phyloP scores from a whole-genome alignment of 2,113 vertebrate species.

The Pandion haliaetus region DNA sequence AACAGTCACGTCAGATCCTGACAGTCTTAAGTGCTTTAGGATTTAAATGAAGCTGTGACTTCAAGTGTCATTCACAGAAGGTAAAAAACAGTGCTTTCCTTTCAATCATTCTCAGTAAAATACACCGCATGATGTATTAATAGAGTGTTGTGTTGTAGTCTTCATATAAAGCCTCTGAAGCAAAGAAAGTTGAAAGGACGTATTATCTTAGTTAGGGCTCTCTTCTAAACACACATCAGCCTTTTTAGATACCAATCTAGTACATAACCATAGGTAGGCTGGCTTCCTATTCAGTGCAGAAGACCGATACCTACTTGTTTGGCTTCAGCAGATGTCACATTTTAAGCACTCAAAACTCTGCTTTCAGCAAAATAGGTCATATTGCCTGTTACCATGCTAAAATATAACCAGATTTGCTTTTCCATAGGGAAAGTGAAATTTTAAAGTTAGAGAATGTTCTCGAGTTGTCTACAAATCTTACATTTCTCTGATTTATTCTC shows the following conservation, averaged over 20 bases:
- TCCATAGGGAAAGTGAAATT: neutral
- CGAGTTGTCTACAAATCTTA: neutral
- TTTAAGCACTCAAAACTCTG: neutral
- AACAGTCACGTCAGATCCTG: neutral
- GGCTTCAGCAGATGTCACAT: neutral
- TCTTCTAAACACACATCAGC: neutral
- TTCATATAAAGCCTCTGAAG: neutral
- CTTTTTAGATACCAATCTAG: neutral
- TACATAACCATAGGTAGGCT: neutral
- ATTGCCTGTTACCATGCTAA: neutral
- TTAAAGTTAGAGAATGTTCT: neutral
- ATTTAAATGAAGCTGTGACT: constrained; percentile 27
- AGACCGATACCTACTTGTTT: neutral
- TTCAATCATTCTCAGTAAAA: neutral
- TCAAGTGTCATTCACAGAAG: neutral
- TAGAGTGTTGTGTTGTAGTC: neutral
- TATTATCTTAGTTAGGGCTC: neutral
- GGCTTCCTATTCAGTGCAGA: neutral
- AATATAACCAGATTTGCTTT: neutral
- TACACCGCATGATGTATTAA: neutral
- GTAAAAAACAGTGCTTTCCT: neutral
- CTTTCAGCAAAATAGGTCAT: neutral
- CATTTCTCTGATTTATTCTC: neutral
- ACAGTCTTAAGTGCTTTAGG: neutral
- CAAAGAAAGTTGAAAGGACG: neutral